Percentiles rank a stretch among this genome's conserved stretches.
These are phyloP conservation scores for Lycocerus yunnanus DNA, from an alignment of 2,888 invertebrate species.

Conservation along the genomic window DNA sequence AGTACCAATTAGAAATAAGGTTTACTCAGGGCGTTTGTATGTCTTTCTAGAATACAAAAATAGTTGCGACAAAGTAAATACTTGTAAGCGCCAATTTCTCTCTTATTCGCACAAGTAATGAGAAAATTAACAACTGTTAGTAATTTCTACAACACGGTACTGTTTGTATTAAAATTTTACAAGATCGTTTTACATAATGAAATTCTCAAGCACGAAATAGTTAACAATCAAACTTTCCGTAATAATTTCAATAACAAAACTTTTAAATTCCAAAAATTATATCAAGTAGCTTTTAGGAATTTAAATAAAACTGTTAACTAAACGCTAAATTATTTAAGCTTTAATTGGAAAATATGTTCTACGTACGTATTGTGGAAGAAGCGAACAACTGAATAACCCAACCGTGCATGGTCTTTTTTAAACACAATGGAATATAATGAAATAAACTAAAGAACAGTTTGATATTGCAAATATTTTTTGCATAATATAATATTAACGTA, in stretches of 20 bases:
- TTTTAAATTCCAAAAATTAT: neutral
- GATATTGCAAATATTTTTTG: too few species aligned
- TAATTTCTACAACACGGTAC: neutral
- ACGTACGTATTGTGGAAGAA: too few species aligned
- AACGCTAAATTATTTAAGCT: too few species aligned
- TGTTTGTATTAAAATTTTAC: neutral
- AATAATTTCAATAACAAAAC: neutral
- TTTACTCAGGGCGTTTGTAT: neutral
- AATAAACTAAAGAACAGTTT: too few species aligned
- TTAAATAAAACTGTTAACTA: too few species aligned
- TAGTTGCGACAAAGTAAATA: neutral
- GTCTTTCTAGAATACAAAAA: neutral
- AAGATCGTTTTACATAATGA: neutral
- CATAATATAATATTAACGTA: too few species aligned
- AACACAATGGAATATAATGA: too few species aligned
- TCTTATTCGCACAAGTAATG: neutral
- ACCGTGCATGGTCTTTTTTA: too few species aligned
- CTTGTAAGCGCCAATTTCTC: neutral
- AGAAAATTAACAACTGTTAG: neutral
- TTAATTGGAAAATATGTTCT: too few species aligned
- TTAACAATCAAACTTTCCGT: neutral
- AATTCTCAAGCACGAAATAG: neutral
- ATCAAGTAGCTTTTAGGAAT: neutral
- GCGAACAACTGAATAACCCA: too few species aligned
- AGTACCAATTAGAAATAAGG: neutral